These are phyloP conservation scores for Oxycera nigricornis DNA, from an alignment of 2,888 invertebrate genomes.

Conservation along the genomic window DNA sequence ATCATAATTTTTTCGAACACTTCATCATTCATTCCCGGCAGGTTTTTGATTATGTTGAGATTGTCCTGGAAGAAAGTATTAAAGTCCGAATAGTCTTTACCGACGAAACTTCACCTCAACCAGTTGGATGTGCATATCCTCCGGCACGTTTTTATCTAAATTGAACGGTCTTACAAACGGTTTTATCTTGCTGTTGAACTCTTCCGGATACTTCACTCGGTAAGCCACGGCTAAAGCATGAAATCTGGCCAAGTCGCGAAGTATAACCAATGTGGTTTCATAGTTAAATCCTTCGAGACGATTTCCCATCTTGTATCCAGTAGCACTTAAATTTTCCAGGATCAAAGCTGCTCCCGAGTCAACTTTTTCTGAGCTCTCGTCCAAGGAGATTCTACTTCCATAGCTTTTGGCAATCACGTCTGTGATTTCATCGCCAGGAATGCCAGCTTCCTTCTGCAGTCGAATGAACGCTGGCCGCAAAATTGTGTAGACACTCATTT, in stretches of 20 bases:
- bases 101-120: conserved; percentile 37
- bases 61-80: conserved; percentile 24
- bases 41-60: conserved; percentile 43
- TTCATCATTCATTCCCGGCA: conserved; percentile 41
- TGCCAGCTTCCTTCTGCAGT: conserved; percentile 63
- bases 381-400: conserved; percentile 64
- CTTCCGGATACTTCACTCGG: conserved; percentile 62
- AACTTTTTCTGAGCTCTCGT: conserved; percentile 56
- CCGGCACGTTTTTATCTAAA: conserved; percentile 48
- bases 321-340: conserved; percentile 66
- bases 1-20: conserved; percentile 49
- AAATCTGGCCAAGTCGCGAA: conserved; percentile 65
- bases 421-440: conserved; percentile 60
- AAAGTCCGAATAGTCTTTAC: too few species aligned
- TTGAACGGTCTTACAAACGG: conserved; percentile 58
- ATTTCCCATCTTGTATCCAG: conserved; percentile 64
- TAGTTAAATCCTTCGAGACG: conserved; percentile 65
- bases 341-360: conserved; percentile 67
- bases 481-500: conserved; percentile 65
- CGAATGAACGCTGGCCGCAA: conserved; percentile 63
- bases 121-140: conserved; percentile 28
- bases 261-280: conserved; percentile 62
- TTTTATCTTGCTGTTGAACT: conserved; percentile 60
- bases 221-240: conserved; percentile 68
- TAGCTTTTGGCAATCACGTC: conserved; percentile 65